phyloP scores from a whole-genome alignment of 1,140 invertebrate genomes.

The Leptestheria dahalacensis region DNA sequence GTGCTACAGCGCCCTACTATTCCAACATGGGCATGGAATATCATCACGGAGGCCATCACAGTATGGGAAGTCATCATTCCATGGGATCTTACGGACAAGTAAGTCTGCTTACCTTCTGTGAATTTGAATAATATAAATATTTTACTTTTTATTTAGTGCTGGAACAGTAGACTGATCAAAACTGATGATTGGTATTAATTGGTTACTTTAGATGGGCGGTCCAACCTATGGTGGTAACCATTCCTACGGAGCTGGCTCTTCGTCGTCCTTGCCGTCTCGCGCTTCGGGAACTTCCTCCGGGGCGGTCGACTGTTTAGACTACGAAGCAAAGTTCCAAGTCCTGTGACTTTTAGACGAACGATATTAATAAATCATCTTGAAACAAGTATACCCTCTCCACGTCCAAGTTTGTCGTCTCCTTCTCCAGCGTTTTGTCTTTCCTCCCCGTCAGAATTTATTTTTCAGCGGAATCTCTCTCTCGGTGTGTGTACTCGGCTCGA shows the following conservation, averaged over 20 bases:
- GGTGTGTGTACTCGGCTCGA: background rate
- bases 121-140: no score
- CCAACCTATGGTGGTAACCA: background rate
- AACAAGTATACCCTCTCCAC: background rate
- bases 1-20: constrained; percentile 18
- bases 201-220: background rate
- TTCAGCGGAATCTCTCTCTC: background rate
- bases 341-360: constrained; percentile 9
- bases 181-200: no score
- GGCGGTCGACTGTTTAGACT: constrained; percentile 12
- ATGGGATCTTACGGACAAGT: constrained; percentile 11
- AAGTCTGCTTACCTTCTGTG: background rate
- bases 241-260: background rate
- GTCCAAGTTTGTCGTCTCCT: background rate
- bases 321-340: constrained; percentile 16
- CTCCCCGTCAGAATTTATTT: background rate
- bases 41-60: constrained; percentile 17
- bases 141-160: background rate
- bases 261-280: background rate
- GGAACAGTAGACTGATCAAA: no score
- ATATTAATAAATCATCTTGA: background rate
- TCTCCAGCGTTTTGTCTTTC: background rate
- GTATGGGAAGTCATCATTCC: constrained; percentile 10
- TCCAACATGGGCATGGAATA: constrained; percentile 22
- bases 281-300: background rate